Base-by-base conservation (phyloP, 23 tunicate genomes). In the Trididemnum nubilum region DNA sequence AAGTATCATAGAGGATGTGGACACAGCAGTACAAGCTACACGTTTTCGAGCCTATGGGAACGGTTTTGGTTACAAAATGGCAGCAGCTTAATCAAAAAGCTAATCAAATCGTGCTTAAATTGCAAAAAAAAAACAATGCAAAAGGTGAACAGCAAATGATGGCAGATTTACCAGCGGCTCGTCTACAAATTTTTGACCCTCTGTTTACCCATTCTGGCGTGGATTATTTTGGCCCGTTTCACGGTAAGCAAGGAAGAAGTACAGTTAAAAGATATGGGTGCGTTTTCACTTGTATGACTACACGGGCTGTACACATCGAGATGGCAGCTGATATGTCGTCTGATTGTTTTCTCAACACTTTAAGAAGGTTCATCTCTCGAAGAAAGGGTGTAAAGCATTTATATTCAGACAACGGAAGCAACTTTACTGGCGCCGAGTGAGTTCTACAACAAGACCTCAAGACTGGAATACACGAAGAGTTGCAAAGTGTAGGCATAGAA, bases 121-220 rank as follows among this genome's bases (percentile, higher is more conserved):
- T 63, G 69, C 69, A n/a, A n/a, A 19, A 23, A 15, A 63, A 63
- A 63, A 23, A 4, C 19, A 63, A 63, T 4, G 69, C 69, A 24
- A 21, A 63, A 63, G 7, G 28, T 63, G 24, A 15, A 23, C 7
- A 24, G 7, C 69, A 63, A 23, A 63, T 15, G 7, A 63, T 63
- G 69, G 24, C 69, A 4, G 69, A 63, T 23, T 63, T 63, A 28
- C 69, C 69, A 19, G 27, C 69, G 28, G 69, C 69, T 63, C 19
- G 69, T 4, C 24, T 63, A 23, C 69, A 63, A 23, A 63, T 63
- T 21, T 63, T 63, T 63, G 69, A 63, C 23, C 28, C n/a, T n/a
- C n/a, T n/a, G n/a, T n/a, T n/a, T n/a, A n/a, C n/a, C n/a, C n/a
- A n/a, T n/a, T n/a, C n/a, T n/a, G n/a, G n/a, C n/a, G n/a, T n/a